A percentile compares a stretch with the other conserved stretches of the same genome.
phyloP scores from a whole-genome alignment of 1,140 invertebrate genomes.

The Aphelinus atriplicis region DNA sequence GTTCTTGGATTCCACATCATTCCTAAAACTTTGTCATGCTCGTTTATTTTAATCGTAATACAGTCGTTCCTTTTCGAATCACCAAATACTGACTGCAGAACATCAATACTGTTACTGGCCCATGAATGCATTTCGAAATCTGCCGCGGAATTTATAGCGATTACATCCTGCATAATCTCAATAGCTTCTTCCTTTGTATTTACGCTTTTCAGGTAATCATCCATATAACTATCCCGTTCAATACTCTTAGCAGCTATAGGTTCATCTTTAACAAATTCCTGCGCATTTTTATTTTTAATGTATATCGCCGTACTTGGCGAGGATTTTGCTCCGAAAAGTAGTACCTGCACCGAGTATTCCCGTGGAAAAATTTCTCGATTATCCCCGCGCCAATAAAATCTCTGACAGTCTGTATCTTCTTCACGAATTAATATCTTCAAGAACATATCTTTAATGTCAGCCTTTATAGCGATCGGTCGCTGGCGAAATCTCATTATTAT shows the following conservation, averaged over 20 bases:
- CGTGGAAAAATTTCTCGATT: neutral
- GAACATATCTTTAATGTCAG: constrained; percentile 39
- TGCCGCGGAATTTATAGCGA: neutral
- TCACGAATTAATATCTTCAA: constrained; percentile 17
- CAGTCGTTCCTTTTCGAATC: neutral
- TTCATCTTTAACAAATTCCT: neutral
- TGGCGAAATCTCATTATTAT: constrained; percentile 22
- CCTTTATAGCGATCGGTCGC: constrained; percentile 5
- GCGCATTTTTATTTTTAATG: constrained; percentile 47
- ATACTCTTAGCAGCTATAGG: constrained; percentile 39
- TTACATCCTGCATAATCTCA: neutral
- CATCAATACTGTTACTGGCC: neutral
- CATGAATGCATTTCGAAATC: neutral
- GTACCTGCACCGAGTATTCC: neutral
- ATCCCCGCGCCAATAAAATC: constrained; percentile 28
- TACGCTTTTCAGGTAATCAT: neutral
- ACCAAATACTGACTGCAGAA: neutral
- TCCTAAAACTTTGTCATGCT: neutral
- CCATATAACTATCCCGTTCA: constrained; percentile 42
- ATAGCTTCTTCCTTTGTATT: neutral
- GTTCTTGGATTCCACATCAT: neutral
- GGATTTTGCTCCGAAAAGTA: constrained; percentile 50
- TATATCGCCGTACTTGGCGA: constrained; percentile 48
- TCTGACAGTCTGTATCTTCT: constrained; percentile 22
- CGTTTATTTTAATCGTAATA: neutral